Conservation (phyloP, 2,888 invertebrate genomes). For the Ochropleura leucogaster region DNA sequence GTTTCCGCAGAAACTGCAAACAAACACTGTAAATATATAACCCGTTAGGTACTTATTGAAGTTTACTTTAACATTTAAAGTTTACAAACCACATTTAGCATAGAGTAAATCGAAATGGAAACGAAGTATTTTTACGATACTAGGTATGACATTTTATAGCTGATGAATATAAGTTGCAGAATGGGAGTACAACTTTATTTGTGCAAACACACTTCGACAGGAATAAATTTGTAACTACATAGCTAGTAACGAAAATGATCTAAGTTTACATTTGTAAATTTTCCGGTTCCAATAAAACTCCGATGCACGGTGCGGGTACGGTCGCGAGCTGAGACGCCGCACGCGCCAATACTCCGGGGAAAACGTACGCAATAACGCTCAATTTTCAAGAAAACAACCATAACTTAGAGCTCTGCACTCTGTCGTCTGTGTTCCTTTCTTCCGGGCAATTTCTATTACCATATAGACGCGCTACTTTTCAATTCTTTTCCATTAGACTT, state of each 20-base stretch:
- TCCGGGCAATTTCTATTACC: slow-evolving; percentile 91
- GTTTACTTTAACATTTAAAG: slow-evolving; percentile 43
- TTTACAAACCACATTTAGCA: slow-evolving; percentile 44
- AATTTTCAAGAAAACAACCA: slow-evolving; percentile 89
- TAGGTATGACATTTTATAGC: slow-evolving; percentile 15
- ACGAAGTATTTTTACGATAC: slow-evolving; percentile 28
- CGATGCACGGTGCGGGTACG: slow-evolving; percentile 64
- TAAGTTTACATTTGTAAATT: slow-evolving; percentile 80
- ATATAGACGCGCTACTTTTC: slow-evolving; percentile 91
- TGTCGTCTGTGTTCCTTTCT: slow-evolving; percentile 89
- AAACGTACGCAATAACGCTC: slow-evolving; percentile 87
- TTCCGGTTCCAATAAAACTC: slow-evolving; percentile 81
- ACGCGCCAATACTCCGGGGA: slow-evolving; percentile 75
- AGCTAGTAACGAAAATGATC: slow-evolving; percentile 78
- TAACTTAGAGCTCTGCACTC: slow-evolving; percentile 89
- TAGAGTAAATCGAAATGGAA: slow-evolving; percentile 41
- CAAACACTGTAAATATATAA: slow-evolving; percentile 53
- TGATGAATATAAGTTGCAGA: slow-evolving; percentile 16
- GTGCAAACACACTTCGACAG: slow-evolving; percentile 51
- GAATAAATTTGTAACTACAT: slow-evolving; percentile 69
- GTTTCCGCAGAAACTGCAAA: slow-evolving; percentile 57
- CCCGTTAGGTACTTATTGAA: slow-evolving; percentile 54
- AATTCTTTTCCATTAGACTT: slow-evolving; percentile 91
- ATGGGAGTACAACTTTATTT: slow-evolving; percentile 34
- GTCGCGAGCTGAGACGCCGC: slow-evolving; percentile 65